These are phyloP conservation scores for Plutomurus gul DNA, from an alignment of 1,140 invertebrate genomes.

Conservation along the genomic window DNA sequence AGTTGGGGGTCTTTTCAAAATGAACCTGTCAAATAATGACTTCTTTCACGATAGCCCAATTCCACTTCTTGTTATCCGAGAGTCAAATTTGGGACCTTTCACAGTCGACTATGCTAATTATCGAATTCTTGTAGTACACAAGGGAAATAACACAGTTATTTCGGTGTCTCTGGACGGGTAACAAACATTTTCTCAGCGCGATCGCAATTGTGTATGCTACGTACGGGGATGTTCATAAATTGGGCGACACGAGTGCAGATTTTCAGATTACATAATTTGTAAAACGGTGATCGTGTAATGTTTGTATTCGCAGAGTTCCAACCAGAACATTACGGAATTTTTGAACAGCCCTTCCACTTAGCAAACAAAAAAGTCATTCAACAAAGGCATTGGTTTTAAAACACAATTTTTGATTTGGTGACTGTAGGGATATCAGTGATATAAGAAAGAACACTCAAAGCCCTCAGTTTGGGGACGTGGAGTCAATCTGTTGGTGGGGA, in stretches of 20 bases:
- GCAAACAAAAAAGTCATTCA: background rate
- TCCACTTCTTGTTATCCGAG: slow-evolving; percentile 65
- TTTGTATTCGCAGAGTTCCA: background rate
- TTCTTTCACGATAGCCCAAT: slow-evolving; percentile 57
- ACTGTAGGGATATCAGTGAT: slow-evolving; percentile 70
- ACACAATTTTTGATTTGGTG: background rate
- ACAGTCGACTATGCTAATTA: slow-evolving; percentile 80
- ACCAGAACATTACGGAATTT: background rate
- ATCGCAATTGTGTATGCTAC: background rate
- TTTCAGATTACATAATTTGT: no score
- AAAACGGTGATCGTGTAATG: no score
- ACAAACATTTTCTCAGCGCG: slow-evolving; percentile 53
- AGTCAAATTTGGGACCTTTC: slow-evolving; percentile 70
- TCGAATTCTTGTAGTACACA: slow-evolving; percentile 72
- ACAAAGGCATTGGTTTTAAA: background rate
- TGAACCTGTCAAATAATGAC: slow-evolving; percentile 76
- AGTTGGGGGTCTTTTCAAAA: slow-evolving; percentile 71
- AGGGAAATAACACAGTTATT: slow-evolving; percentile 74
- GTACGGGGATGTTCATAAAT: no score
- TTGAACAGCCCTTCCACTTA: background rate
- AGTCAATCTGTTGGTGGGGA: slow-evolving; percentile 74
- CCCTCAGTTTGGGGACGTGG: slow-evolving; percentile 75
- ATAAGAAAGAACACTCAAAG: slow-evolving; percentile 74
- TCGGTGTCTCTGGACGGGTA: slow-evolving; percentile 80
- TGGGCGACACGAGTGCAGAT: no score